Evolutionary conservation across 2,113 vertebrate species (phyloP).

Genomic region (Bos indicus): DNA sequence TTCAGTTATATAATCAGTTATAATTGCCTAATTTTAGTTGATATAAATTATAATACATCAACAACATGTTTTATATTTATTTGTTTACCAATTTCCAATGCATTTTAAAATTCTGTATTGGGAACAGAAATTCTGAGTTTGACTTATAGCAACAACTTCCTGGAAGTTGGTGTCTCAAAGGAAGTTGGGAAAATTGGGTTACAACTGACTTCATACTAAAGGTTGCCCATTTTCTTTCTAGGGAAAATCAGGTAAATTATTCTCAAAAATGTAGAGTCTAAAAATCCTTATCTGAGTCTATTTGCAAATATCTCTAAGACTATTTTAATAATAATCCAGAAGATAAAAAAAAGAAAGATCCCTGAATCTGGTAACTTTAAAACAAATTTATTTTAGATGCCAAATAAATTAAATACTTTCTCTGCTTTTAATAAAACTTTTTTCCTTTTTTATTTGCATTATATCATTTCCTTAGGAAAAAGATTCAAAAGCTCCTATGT

Average conservation of each 20-base stretch:
- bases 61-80: constrained; percentile 41
- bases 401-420: constrained; percentile 52
- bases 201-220: constrained; percentile 68
- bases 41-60: constrained; percentile 38
- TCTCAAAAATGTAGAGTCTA: constrained; percentile 55
- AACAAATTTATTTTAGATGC: constrained; percentile 37
- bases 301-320: constrained; percentile 59
- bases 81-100: accelerated
- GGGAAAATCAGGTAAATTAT: constrained; percentile 72
- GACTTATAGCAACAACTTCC: constrained; percentile 61
- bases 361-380: constrained; percentile 28
- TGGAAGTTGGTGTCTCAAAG: constrained; percentile 72
- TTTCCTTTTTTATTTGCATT: background rate
- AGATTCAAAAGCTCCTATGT: background rate
- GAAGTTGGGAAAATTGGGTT: background rate
- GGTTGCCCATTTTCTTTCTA: constrained; percentile 57
- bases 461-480: background rate
- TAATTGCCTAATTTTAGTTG: background rate
- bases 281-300: constrained; percentile 61
- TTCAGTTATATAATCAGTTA: constrained; percentile 54
- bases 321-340: constrained; percentile 57
- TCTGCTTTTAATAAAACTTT: background rate
- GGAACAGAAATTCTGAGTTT: constrained; percentile 46
- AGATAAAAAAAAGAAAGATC: constrained; percentile 53
- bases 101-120: constrained; percentile 55